A percentile compares a stretch with the other conserved stretches of the same genome.
Evolutionary conservation across 2,113 vertebrate species (phyloP).

Genomic region (Strix aluco): DNA sequence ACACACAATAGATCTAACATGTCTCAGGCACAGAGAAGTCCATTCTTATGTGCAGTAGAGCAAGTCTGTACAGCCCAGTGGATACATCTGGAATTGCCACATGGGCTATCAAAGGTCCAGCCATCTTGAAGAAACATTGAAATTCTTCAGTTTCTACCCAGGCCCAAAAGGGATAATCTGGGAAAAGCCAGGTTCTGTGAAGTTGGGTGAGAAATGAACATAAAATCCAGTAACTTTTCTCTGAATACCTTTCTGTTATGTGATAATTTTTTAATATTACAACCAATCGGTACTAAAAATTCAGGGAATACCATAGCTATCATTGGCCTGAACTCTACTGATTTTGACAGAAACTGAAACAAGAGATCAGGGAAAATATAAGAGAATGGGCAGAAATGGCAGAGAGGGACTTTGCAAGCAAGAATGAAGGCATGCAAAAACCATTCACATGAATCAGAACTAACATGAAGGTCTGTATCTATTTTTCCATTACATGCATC

Average conservation of each 20-base stretch:
- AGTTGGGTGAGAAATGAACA: not conserved
- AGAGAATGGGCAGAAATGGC: not conserved
- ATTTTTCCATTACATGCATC: not conserved
- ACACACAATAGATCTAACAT: not conserved
- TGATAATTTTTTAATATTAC: not conserved
- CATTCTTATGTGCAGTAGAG: not conserved
- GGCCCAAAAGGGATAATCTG: not conserved
- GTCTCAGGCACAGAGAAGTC: not conserved
- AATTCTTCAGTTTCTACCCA: not conserved
- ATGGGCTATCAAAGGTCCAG: not conserved
- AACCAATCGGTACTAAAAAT: not conserved
- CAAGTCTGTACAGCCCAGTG: not conserved
- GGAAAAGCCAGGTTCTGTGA: not conserved
- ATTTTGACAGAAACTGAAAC: not conserved
- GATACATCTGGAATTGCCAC: not conserved
- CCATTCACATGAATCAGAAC: rapidly evolving
- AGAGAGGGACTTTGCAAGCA: not conserved
- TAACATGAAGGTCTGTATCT: not conserved
- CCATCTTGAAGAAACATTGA: not conserved
- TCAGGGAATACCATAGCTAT: not conserved
- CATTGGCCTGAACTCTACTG: not conserved
- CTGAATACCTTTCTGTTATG: not conserved
- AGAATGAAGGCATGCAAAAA: not conserved
- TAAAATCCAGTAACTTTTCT: not conserved
- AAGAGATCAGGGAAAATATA: not conserved